Evolutionary conservation across 2,888 invertebrate genomes (phyloP).

Genomic region (Tetranychus piercei): DNA sequence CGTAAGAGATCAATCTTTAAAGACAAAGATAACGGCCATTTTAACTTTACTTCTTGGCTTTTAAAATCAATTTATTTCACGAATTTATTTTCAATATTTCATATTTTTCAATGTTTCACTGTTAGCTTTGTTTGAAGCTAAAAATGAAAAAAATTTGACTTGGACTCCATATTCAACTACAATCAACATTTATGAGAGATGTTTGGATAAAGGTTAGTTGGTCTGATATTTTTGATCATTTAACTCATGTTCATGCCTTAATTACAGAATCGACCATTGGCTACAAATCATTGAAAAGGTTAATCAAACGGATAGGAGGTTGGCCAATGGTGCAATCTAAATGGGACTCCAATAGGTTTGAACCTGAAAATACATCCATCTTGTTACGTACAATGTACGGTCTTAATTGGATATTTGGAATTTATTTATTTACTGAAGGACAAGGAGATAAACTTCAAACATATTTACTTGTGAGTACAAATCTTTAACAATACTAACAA

Average conservation of each 20-base stretch:
- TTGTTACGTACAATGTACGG: not conserved
- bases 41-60: too few relatives aligned
- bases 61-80: too few relatives aligned
- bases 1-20: too few relatives aligned
- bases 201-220: not conserved
- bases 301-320: not conserved
- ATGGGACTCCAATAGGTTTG: conserved; percentile 3
- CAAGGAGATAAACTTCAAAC: not conserved
- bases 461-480: not conserved
- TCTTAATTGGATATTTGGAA: conserved; percentile 5
- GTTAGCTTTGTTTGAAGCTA: not conserved
- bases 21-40: too few relatives aligned
- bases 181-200: not conserved
- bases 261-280: not conserved
- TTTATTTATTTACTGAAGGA: conserved; percentile 7
- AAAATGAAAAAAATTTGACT: not conserved
- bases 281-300: not conserved
- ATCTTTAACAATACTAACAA: not conserved
- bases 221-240: not conserved
- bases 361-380: not conserved
- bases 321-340: not conserved
- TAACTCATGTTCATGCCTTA: not conserved
- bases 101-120: not conserved
- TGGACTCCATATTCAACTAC: not conserved
- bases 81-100: too few relatives aligned